Conservation (phyloP, 2,113 vertebrate genomes). For the Tragelaphus scriptus region DNA sequence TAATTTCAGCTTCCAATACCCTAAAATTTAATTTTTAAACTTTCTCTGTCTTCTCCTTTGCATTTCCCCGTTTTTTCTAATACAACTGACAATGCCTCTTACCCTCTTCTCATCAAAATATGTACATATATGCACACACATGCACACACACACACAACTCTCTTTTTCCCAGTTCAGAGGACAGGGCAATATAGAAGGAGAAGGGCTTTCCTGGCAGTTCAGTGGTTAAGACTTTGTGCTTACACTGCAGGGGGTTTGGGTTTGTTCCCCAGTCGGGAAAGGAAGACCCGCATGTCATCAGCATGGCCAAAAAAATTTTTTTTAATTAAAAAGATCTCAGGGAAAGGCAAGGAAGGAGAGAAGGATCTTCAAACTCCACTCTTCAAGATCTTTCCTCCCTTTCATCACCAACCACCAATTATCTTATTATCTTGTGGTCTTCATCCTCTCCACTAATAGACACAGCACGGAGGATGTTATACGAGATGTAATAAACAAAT, state of each 20-base stretch:
- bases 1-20: background rate
- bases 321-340: background rate
- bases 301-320: background rate
- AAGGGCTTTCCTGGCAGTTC: background rate
- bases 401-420: background rate
- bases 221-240: background rate
- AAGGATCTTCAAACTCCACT: background rate
- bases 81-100: background rate
- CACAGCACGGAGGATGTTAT: background rate
- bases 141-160: rapidly evolving
- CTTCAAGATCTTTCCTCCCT: background rate
- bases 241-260: background rate
- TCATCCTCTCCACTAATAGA: background rate
- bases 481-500: background rate
- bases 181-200: background rate
- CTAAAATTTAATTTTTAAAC: background rate
- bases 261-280: background rate
- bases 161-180: background rate
- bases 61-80: background rate
- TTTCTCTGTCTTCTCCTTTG: background rate
- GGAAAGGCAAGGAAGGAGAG: background rate
- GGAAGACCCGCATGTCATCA: background rate
- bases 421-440: background rate
- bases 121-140: background rate
- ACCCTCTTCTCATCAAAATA: background rate